Conservation (phyloP, 2,113 vertebrate species). For the Meleagris gallopavo region DNA sequence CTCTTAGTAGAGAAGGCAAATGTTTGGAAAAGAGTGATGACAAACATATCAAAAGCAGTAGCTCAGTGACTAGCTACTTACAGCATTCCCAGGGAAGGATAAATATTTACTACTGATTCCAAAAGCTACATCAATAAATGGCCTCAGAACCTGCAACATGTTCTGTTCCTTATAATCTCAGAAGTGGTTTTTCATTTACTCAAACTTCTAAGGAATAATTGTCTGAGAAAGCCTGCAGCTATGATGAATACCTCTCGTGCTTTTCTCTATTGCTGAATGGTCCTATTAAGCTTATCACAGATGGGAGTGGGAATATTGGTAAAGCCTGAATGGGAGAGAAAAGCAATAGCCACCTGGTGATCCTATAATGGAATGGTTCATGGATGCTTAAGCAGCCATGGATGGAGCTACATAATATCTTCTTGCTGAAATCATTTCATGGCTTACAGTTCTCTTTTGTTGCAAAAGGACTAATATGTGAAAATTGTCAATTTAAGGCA, state of each 20-base stretch:
- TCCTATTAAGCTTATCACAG: slow-evolving; percentile 16
- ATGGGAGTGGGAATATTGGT: slow-evolving; percentile 6
- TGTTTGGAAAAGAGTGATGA: background rate
- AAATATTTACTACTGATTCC: background rate
- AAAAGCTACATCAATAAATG: background rate
- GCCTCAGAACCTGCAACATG: background rate
- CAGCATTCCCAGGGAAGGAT: background rate
- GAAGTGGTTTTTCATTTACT: background rate
- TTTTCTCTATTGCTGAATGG: background rate
- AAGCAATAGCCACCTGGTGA: slow-evolving; percentile 34
- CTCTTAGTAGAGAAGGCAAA: background rate
- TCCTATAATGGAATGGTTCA: slow-evolving; percentile 18
- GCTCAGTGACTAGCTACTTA: background rate
- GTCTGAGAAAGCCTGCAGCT: background rate
- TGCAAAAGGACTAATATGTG: background rate
- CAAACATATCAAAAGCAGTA: background rate
- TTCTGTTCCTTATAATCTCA: background rate
- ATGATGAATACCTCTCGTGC: background rate
- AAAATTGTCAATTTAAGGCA: background rate
- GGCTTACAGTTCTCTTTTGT: background rate
- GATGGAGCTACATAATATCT: background rate
- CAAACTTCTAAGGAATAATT: background rate
- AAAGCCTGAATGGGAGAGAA: slow-evolving; percentile 1
- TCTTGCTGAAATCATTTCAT: background rate
- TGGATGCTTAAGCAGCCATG: slow-evolving; percentile 24